Base-by-base conservation (phyloP, 2,888 invertebrate species). In the Agapostemon virescens region DNA sequence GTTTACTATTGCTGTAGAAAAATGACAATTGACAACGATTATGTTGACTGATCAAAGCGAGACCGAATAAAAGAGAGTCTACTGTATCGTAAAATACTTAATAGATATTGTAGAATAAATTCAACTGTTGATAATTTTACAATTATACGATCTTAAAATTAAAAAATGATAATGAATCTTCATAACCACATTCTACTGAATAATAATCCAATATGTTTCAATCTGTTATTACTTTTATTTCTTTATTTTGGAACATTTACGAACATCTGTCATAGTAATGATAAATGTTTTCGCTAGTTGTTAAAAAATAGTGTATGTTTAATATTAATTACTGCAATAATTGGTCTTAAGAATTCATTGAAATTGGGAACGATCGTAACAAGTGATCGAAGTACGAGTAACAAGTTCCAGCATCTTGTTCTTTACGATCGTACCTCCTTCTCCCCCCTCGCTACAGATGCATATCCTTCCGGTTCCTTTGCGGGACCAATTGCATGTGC, bases 401-500 rank as follows among this genome's bases (percentile, higher is more conserved):
- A n/a, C 63, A 38, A 36, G 5, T 13, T 23, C 13, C 4, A 63
- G 23, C 26, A 23, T 23, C 15, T 40, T 23, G 23, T 36, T 64
- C 38, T 64, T 38, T 23, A 7, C 2, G 23, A 6, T 40, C 23
- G 69, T 90, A 93, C 93, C 92, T 93, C 93, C 86, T 93, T 93
- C 74, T 93, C 93, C 76, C 93, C 93, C 45, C 90, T 91, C 68
- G 92, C 91, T 38, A 93, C 93, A 9, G 91, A 90, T 40, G 91
- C 90, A 85, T 93, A 93, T 64, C 89, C 77, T 85, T 91, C 92
- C 58, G 89, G 82, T 84, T 92, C 91, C 74, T 90, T 91, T 7
- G 92, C 92, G 3, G 90, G 87, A 33, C 93, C 93, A 4, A 93
- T 89, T 4, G 92, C 92, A 91, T 95, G 95, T 55, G 95, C 95